A percentile compares a stretch with the other conserved stretches of the same genome.
Conservation (phyloP, 2,888 invertebrate species). For the Agrochola macilenta region DNA sequence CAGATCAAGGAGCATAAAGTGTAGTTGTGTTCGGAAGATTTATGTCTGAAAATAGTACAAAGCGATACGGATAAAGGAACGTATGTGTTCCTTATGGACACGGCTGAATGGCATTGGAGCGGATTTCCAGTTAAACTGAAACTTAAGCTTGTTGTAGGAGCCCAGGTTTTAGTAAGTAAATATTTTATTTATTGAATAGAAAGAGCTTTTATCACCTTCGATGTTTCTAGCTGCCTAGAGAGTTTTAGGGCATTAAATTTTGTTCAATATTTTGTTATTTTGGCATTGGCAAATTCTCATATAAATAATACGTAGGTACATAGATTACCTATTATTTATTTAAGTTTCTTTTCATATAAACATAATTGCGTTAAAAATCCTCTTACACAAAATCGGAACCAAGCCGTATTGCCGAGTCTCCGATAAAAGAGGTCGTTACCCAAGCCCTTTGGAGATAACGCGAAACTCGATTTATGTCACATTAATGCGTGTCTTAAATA, state of each 20-base stretch:
- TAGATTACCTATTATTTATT: no score
- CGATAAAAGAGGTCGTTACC: conserved; percentile 67
- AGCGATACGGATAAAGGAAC: conserved; percentile 11
- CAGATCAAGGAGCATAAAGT: conserved; percentile 41
- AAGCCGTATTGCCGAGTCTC: conserved; percentile 37
- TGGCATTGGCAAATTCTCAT: background rate
- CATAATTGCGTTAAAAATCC: conserved; percentile 28
- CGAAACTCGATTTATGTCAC: conserved; percentile 66
- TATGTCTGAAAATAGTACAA: conserved; percentile 27
- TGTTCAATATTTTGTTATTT: background rate
- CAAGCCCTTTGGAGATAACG: conserved; percentile 66
- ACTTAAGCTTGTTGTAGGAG: conserved; percentile 7
- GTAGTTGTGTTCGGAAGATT: conserved; percentile 47
- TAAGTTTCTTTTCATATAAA: background rate
- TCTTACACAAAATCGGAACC: conserved; percentile 36
- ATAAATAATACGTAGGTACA: background rate
- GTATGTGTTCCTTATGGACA: background rate
- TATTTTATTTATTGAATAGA: background rate
- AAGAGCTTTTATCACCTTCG: background rate
- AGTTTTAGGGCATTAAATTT: background rate
- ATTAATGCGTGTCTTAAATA: conserved; percentile 66
- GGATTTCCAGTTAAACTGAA: conserved; percentile 13
- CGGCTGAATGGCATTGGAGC: conserved; percentile 12
- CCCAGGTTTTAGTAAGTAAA: background rate
- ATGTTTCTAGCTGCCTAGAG: background rate